Percentiles rank a stretch among this genome's conserved stretches.
phyloP scores from a whole-genome alignment of 2,113 vertebrate species.

The Toxostoma redivivum region DNA sequence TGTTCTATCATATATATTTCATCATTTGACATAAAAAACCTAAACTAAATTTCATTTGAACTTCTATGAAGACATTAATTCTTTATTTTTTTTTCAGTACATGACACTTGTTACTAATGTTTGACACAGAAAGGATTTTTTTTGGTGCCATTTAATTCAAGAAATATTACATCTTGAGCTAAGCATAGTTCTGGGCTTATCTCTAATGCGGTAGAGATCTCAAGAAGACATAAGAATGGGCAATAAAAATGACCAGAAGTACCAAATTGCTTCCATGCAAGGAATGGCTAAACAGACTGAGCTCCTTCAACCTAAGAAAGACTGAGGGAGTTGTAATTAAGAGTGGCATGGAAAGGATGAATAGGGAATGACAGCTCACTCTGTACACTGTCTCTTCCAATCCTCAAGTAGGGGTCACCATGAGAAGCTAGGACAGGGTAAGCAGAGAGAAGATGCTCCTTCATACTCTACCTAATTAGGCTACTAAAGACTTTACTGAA shows the following conservation, averaged over 20 bases:
- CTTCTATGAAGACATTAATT: neutral
- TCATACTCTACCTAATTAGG: neutral
- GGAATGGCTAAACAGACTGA: neutral
- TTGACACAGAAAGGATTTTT: neutral
- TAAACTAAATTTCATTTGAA: neutral
- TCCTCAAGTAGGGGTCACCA: neutral
- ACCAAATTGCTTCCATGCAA: neutral
- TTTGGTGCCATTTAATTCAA: neutral
- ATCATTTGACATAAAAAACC: neutral
- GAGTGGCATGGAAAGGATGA: neutral
- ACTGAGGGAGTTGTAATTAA: neutral
- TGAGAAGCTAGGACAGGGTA: neutral
- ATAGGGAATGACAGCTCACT: neutral
- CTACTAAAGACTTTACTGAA: neutral
- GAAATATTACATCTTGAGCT: neutral
- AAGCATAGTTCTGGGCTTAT: neutral
- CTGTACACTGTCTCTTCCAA: slow-evolving; percentile 32
- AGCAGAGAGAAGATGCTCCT: neutral
- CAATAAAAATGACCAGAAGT: neutral
- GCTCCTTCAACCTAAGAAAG: neutral
- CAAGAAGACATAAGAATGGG: neutral
- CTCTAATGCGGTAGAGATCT: neutral
- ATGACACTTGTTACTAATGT: neutral
- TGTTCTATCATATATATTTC: neutral
- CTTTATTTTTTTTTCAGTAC: neutral